phyloP scores from a whole-genome alignment of 2,113 vertebrate species.

The Chlorodrepanis virens region DNA sequence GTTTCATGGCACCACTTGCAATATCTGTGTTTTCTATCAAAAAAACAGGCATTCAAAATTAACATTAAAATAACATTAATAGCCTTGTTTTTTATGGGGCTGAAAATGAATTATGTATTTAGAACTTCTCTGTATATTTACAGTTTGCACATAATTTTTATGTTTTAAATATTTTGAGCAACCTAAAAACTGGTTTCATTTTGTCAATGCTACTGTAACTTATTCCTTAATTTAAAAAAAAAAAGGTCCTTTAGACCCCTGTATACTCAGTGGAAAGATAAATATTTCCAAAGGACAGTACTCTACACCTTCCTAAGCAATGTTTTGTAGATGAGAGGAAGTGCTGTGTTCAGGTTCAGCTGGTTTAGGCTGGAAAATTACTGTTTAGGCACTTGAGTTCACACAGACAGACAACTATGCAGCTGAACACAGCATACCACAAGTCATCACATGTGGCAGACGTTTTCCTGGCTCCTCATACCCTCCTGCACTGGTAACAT shows the following conservation, averaged over 20 bases:
- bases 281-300: not conserved
- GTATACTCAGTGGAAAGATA: not conserved
- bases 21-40: not conserved
- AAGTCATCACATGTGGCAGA: not conserved
- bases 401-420: not conserved
- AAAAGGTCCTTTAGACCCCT: not conserved
- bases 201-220: not conserved
- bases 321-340: not conserved
- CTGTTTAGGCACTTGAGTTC: not conserved
- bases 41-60: not conserved
- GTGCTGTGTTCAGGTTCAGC: not conserved
- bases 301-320: not conserved
- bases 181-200: not conserved
- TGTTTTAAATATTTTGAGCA: not conserved
- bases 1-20: not conserved
- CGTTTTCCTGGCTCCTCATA: not conserved
- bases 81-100: not conserved
- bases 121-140: not conserved
- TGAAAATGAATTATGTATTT: not conserved
- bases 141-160: not conserved
- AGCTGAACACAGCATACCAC: not conserved
- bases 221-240: not conserved
- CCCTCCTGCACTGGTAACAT: not conserved
- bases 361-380: not conserved
- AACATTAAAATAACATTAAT: not conserved